Base-by-base conservation (phyloP, 2,888 invertebrate species). In the Hirtodrosophila alboralis region DNA sequence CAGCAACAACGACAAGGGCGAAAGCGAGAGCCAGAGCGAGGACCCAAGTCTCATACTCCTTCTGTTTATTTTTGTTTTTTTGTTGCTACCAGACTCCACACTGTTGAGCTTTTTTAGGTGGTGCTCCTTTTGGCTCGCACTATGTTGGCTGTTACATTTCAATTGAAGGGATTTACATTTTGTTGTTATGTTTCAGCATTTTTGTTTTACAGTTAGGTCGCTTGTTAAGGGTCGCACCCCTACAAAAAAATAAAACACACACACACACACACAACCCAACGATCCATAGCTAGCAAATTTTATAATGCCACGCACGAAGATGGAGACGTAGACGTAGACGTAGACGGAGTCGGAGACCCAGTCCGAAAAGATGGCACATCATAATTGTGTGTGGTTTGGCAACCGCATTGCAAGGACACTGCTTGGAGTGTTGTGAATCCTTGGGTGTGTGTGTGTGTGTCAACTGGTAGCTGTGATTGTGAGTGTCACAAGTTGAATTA, bases 121-220 rank as follows among this genome's bases (percentile, higher is more conserved):
- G 43, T 48, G 49, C 58, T 51, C 48, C 58, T 40, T 40, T 63
- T 23, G 47, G 68, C 43, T 44, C 30, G 64, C 53, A 58, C 60
- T 53, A 51, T 52, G 67, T 38, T 63, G 34, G 63, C 61, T 79
- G 86, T 79, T 60, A 84, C 84, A 79, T 86, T 80, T 80, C 84
- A 80, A 80, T 84, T 84, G 84, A 86, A 84, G 79, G 84, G 84
- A 80, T 86, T 80, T 80, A 79, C 80, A 80, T 86, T 80, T 84
- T 79, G 80, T 83, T 79, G 70, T 80, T 84, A 60, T 73, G 67
- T 73, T 83, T 75, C 84, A 83, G 58, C 76, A 83, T 75, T 79
- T 83, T 79, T 85, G 84, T 73, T 60, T 73, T 66, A 81, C 78
- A 81, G 65, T 61, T 80, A 44, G 67, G 60, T 76, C 68, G 67